Conservation (phyloP, 2,888 invertebrate species). For the Celastrina argiolus region DNA sequence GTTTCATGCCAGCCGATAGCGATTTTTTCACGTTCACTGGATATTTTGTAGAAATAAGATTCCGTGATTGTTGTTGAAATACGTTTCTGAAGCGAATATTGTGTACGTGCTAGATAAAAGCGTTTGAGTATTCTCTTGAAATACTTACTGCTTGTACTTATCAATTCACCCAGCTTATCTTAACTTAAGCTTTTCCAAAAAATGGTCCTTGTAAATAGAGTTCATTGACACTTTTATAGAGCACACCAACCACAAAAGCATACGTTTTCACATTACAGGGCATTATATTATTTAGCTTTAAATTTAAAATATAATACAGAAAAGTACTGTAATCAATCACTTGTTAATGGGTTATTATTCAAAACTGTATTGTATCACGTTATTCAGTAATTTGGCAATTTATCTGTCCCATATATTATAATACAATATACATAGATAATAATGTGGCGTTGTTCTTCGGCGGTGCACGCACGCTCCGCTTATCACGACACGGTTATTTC, state of each 20-base stretch:
- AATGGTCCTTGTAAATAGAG: no score
- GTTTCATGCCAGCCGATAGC: slow-evolving; percentile 6
- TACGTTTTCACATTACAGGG: neutral
- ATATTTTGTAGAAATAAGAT: slow-evolving; percentile 4
- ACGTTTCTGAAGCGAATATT: neutral
- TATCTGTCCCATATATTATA: slow-evolving; percentile 21
- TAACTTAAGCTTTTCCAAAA: neutral
- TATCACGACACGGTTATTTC: slow-evolving; percentile 16
- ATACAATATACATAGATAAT: slow-evolving; percentile 12
- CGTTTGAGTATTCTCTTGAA: neutral
- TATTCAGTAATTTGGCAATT: slow-evolving; percentile 8
- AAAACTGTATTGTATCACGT: neutral
- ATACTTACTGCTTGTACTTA: neutral
- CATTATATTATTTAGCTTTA: neutral
- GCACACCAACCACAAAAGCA: no score
- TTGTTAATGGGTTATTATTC: neutral
- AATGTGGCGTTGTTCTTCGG: neutral
- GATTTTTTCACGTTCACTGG: slow-evolving; percentile 15
- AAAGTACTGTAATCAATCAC: neutral
- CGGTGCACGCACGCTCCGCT: neutral
- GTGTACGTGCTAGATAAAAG: neutral
- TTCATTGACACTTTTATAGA: no score
- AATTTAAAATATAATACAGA: neutral
- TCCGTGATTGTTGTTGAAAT: neutral
- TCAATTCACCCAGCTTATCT: neutral